Base-by-base conservation (phyloP, 2,113 vertebrate genomes). In the Cairina moschata region DNA sequence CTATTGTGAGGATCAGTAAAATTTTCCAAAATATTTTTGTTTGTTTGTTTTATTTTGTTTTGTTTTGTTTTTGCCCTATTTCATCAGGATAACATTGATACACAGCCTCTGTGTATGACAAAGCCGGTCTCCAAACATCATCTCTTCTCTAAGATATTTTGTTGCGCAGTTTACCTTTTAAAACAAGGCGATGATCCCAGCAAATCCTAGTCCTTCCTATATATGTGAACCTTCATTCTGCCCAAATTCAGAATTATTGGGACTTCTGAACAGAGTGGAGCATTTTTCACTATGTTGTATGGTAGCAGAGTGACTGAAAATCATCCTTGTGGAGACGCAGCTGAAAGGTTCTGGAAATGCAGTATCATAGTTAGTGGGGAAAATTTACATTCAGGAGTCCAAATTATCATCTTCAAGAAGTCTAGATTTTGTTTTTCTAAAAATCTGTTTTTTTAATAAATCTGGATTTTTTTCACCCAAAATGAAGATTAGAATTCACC, bases 211-310 rank as follows among this genome's bases (percentile, higher is more conserved):
- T 2, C 8, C 9, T 66, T 69, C 46, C 25, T 44, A 4, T 36
- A 22, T 0, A 0, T 54, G 17, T 25, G 31, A 89, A 40, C 2
- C 0, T 62, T 80, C 28, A 54, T 80, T 23, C 13, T n/a, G 6
- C 3, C 21, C 31, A 29, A 77, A 77, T 17, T 34, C 46, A 50
- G 44, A 22, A 50, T 50, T 16, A 15, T 16, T 44, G 40, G 29
- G 28, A 11, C n/a, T 63, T 62, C 26, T 50, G n/a, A 36, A 68
- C 9, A 71, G 46, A 71, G 66, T 36, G 36, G 4, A 18, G 36
- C 23, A 29, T 25, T 67, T 67, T 67, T 29, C 38, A 44, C 13
- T 32, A 31, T 13, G 18, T 44, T 67, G 60, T n/a, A 36, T 44
- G 31, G 31, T 14, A 50, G 28, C 18, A 62, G 28, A 62, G 13